Conservation (phyloP, 92 coral and sea anemone species). For the Umimayanthus kanabou region DNA sequence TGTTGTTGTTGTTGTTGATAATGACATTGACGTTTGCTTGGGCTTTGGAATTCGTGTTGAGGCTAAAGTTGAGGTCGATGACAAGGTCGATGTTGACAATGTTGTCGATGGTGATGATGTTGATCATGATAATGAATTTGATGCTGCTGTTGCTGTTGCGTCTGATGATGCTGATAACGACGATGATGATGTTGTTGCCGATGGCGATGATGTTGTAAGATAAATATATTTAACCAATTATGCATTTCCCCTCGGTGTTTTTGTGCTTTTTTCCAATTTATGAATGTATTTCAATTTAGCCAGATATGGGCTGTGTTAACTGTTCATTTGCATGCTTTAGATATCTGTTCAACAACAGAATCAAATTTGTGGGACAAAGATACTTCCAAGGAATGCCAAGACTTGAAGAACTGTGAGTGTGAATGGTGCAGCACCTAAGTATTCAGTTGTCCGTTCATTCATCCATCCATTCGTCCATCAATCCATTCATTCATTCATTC, state of each 20-base stretch:
- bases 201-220: too few species aligned
- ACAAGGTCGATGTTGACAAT: background rate
- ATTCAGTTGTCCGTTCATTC: background rate
- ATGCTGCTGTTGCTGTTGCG: too few species aligned
- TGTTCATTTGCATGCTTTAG: background rate
- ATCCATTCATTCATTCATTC: background rate
- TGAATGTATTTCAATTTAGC: too few species aligned
- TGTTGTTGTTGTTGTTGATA: background rate
- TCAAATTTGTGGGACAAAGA: conserved; percentile 29
- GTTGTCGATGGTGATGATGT: background rate
- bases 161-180: too few species aligned
- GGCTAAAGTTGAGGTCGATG: background rate
- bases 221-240: too few species aligned
- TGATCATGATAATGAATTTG: background rate
- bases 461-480: background rate
- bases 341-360: conserved; percentile 33
- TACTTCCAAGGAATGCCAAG: conserved; percentile 30
- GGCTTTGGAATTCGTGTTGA: background rate
- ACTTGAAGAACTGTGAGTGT: conserved; percentile 40
- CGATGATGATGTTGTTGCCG: too few species aligned
- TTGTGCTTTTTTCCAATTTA: too few species aligned
- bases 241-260: too few species aligned
- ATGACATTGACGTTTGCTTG: background rate
- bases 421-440: background rate
- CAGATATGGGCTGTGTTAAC: too few species aligned